These are phyloP conservation scores for Axis porcinus DNA, from an alignment of 2,113 vertebrate genomes.

Conservation along the genomic window DNA sequence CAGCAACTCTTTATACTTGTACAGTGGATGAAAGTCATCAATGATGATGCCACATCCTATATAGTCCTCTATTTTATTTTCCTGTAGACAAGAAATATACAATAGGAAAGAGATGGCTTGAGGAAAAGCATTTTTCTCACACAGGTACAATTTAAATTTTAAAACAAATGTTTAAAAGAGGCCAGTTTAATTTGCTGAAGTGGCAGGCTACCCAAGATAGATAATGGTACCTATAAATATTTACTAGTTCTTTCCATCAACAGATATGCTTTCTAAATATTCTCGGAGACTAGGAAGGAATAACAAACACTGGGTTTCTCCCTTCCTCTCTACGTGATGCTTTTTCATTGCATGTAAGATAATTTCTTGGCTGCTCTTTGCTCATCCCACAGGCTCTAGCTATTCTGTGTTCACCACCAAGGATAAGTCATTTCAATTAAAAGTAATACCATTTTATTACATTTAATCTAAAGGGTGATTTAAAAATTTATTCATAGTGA, in stretches of 20 bases:
- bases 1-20: not conserved
- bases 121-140: slow-evolving; percentile 19
- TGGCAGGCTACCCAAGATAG: not conserved
- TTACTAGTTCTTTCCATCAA: slow-evolving; percentile 6
- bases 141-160: slow-evolving; percentile 28
- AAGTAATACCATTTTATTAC: slow-evolving; percentile 19
- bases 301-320: not conserved
- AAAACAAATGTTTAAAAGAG: slow-evolving; percentile 40
- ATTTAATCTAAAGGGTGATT: not conserved
- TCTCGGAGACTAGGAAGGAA: not conserved
- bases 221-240: slow-evolving; percentile 20
- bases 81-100: not conserved
- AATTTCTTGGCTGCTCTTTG: not conserved
- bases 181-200: slow-evolving; percentile 23
- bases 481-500: not conserved
- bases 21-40: not conserved
- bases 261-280: not conserved
- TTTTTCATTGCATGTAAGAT: not conserved
- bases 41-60: not conserved
- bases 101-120: not conserved
- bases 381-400: not conserved
- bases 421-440: not conserved
- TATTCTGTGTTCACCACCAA: not conserved
- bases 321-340: not conserved
- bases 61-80: slow-evolving; percentile 19